Percentiles rank a stretch among this genome's conserved stretches.
phyloP scores from a whole-genome alignment of 2,113 vertebrate species.

The Centrocercus urophasianus region DNA sequence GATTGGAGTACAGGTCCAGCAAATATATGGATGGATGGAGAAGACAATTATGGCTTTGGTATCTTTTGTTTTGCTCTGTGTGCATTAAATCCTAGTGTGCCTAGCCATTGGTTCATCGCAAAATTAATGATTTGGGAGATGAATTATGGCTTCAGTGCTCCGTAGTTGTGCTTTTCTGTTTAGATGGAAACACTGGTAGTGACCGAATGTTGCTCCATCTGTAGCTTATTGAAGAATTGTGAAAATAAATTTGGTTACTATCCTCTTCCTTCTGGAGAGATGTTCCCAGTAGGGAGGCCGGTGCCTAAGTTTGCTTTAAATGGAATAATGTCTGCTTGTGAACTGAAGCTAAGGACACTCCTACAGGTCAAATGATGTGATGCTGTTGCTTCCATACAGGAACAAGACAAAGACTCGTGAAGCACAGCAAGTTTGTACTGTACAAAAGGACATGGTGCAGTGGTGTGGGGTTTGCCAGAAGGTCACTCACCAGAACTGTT shows the following conservation, averaged over 20 bases:
- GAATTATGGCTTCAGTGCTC: background rate
- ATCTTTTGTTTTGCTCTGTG: background rate
- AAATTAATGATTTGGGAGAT: background rate
- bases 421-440: background rate
- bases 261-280: background rate
- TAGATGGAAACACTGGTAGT: background rate
- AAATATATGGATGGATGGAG: background rate
- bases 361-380: background rate
- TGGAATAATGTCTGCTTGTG: background rate
- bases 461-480: background rate
- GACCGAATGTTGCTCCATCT: background rate
- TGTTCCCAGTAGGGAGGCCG: background rate
- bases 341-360: background rate
- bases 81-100: background rate
- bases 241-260: background rate
- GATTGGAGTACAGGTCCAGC: background rate
- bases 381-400: background rate
- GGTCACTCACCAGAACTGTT: background rate
- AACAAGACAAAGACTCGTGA: background rate
- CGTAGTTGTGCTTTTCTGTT: background rate
- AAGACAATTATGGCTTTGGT: background rate
- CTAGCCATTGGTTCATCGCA: background rate
- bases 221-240: background rate
- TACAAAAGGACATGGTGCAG: accelerated
- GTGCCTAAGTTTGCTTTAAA: background rate